Evolutionary conservation across 2,113 vertebrate genomes (phyloP), one percentile per base, ranked within the genome.

Genomic region (Morone saxatilis): DNA sequence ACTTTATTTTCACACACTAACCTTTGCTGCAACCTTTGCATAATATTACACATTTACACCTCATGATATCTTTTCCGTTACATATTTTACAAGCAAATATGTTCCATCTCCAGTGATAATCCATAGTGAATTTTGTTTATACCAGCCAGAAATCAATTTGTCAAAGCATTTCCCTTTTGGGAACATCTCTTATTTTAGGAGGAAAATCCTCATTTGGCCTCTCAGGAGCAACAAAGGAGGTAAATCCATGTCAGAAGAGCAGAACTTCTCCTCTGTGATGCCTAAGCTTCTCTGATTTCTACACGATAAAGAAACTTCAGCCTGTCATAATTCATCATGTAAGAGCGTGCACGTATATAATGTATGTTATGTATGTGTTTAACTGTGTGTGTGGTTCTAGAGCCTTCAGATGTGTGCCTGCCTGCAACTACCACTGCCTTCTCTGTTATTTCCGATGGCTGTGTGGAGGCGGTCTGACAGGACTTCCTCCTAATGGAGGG

Each of bases 401-500:
- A 69, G 71, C 51, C 40, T 60, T 56, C 0, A 41, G 41, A 79
- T 68, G 47, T 51, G 53, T n/a, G 70, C 54, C 72, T 81, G 50
- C 54, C 72, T 81, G 50, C 51, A 76, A 76, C 59, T 62, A 61
- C 20, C 25, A 8, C 45, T 19, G 76, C 66, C 71, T 61, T 59
- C 82, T 72, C 60, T 70, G 22, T 82, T 56, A 80, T 81, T 80
- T 78, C 74, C 22, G 36, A 56, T 63, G 70, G 60, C 45, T 59
- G 53, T 51, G 70, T 54, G 31, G 72, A 76, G 67, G 82, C 22
- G 51, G 71, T 38, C 80, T 69, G 71, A 77, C 78, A 81, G 70
- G 73, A 86, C 83, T 76, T 88, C 75, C 45, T 85, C 45, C 78
- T 88, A 87, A 86, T 80, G 82, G 84, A 87, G 45, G 1, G 63